Conservation (phyloP, 2,113 vertebrate genomes). For the Phaethornis superciliosus region DNA sequence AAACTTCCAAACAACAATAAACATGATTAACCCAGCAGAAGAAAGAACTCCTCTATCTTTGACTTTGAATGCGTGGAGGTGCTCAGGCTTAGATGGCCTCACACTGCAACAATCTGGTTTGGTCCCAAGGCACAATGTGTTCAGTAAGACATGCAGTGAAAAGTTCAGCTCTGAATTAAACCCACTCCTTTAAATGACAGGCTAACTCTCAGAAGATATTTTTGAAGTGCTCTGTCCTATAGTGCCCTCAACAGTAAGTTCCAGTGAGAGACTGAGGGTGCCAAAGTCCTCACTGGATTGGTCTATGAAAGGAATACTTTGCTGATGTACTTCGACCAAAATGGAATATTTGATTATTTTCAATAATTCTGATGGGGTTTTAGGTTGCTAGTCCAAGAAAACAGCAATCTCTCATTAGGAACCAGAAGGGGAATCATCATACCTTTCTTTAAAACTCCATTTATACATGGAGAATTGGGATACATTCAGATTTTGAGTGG, state of each 20-base stretch:
- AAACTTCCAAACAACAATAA: neutral
- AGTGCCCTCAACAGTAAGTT: constrained; percentile 43
- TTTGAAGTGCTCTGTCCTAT: constrained; percentile 25
- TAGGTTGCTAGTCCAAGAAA: neutral
- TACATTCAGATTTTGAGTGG: neutral
- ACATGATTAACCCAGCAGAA: neutral
- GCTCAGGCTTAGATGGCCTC: neutral
- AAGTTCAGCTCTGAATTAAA: constrained; percentile 25
- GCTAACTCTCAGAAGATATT: neutral
- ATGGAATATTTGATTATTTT: neutral
- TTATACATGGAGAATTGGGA: neutral
- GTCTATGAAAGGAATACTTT: neutral
- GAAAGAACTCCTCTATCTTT: neutral
- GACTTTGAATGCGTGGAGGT: neutral
- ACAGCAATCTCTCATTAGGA: neutral
- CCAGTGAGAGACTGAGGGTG: neutral
- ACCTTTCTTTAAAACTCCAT: neutral
- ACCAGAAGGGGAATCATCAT: neutral
- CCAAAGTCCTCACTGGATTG: neutral
- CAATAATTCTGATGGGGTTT: neutral
- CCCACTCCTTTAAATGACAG: neutral
- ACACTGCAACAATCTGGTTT: neutral
- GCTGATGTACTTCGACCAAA: neutral
- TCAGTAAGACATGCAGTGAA: neutral
- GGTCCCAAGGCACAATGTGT: neutral